Base-by-base conservation (phyloP, 2,888 invertebrate species). In the Dexiosoma caninum region DNA sequence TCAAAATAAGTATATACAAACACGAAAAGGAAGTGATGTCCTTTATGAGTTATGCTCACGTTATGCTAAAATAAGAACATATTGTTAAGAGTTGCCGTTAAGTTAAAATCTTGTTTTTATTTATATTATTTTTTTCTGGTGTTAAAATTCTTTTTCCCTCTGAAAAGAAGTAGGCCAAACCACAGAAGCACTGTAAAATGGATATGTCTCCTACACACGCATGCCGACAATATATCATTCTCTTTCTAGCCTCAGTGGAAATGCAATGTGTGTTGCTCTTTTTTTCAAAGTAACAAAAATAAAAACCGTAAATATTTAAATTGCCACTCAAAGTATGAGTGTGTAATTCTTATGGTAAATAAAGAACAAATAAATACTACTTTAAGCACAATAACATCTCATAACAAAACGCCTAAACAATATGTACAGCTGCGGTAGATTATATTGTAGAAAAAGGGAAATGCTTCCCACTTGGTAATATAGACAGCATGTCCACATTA, bases 351-450 rank as follows among this genome's bases (percentile, higher is more conserved):
- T 66, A 57, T 46, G 16, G 8, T 23, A 64, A 57, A 21, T 6
- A 44, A 46, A 14, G 12, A 64, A 46, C 2, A 37, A 62, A 62
- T 21, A 14, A 35, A 62, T 37, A 14, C 9, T 49, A 44, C 5
- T 46, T 57, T 44, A 55, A 49, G 46, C 57, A 49, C 74, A 49
- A 74, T 16, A 42, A 3, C n/a, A 19, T 46, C 49, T 57, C 14
- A 51, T 14, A 16, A 57, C 37, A 57, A 46, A 64, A 57, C 66
- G 21, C 55, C 66, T 57, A 49, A 57, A 66, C 53, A 30, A 27
- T 55, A 12, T 64, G 10, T 30, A 5, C n/a, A 4, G 10, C n/a
- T n/a, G n/a, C n/a, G n/a, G n/a, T n/a, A n/a, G n/a, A n/a, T n/a
- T n/a, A n/a, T n/a, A n/a, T n/a, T n/a, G n/a, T n/a, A n/a, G n/a